Conservation (phyloP, 2,797 vertebrate genomes). For the Pagetopsis macropterus region DNA sequence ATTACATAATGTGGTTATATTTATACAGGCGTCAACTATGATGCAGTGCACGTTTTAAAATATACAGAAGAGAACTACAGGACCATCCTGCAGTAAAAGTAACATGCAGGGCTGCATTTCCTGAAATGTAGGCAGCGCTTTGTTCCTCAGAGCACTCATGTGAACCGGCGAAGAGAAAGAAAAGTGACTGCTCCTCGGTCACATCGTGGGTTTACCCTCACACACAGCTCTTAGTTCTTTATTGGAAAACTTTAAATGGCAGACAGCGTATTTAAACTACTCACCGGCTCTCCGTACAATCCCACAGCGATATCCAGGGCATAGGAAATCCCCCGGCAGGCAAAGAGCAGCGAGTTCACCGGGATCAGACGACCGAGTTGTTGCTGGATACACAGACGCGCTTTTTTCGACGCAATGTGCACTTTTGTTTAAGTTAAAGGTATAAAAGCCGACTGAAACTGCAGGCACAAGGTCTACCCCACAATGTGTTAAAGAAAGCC, state of each 20-base stretch:
- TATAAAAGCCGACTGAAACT: slow-evolving; percentile 17
- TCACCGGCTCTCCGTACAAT: slow-evolving; percentile 63
- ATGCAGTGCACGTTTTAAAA: background rate
- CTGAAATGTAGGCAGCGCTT: slow-evolving; percentile 60
- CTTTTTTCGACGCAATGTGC: background rate
- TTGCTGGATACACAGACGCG: background rate
- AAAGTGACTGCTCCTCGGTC: slow-evolving; percentile 16
- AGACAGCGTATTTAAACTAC: slow-evolving; percentile 38
- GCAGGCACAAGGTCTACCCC: slow-evolving; percentile 43
- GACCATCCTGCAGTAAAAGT: slow-evolving; percentile 34
- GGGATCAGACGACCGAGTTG: background rate
- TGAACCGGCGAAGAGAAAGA: slow-evolving; percentile 2
- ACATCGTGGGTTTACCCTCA: background rate
- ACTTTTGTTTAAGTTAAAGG: slow-evolving; percentile 20
- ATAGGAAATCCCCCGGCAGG: slow-evolving; percentile 31
- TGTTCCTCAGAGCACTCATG: slow-evolving; percentile 53
- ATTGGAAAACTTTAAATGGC: slow-evolving; percentile 42
- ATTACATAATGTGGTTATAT: slow-evolving; percentile 34
- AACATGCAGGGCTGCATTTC: slow-evolving; percentile 30
- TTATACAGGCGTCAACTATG: background rate
- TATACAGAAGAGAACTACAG: background rate
- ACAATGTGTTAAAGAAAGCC: slow-evolving; percentile 53
- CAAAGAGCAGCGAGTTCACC: slow-evolving; percentile 30
- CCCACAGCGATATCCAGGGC: slow-evolving; percentile 36
- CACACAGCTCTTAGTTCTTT: background rate